These are phyloP conservation scores for Cyrtorhinus lividipennis DNA, from an alignment of 1,140 invertebrate species.

Conservation along the genomic window DNA sequence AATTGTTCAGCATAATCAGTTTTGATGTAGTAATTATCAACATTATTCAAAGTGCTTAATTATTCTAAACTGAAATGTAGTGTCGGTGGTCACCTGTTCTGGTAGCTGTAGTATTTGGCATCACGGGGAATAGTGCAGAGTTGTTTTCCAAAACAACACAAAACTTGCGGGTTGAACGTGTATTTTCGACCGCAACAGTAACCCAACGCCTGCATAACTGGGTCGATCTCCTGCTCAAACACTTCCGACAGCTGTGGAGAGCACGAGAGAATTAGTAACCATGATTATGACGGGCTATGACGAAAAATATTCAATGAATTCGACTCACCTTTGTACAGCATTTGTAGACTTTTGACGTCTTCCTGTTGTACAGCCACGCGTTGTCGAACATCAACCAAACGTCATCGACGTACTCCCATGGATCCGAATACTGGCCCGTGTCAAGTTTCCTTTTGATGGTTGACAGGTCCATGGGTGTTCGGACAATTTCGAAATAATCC, in stretches of 20 bases:
- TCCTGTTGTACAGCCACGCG: slow-evolving; percentile 98
- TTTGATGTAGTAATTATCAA: too few relatives aligned
- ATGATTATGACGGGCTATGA: too few relatives aligned
- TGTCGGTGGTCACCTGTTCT: slow-evolving; percentile 64
- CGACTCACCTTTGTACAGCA: slow-evolving; percentile 87
- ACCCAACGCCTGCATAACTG: slow-evolving; percentile 93
- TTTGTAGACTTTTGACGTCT: slow-evolving; percentile 94
- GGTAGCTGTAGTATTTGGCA: slow-evolving; percentile 95
- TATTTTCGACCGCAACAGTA: slow-evolving; percentile 98
- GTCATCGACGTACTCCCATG: slow-evolving; percentile 99
- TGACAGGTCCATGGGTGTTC: slow-evolving; percentile 94
- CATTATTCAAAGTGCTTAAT: too few relatives aligned
- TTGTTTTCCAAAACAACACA: slow-evolving; percentile 98
- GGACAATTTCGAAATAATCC: slow-evolving; percentile 98
- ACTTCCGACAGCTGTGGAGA: slow-evolving; percentile 80
- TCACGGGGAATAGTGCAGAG: slow-evolving; percentile 96
- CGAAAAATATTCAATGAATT: not conserved
- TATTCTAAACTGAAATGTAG: too few relatives aligned
- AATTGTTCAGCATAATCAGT: too few relatives aligned
- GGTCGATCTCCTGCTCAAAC: slow-evolving; percentile 95
- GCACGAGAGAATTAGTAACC: too few relatives aligned
- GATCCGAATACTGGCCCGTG: slow-evolving; percentile 86
- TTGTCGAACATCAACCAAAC: slow-evolving; percentile 99
- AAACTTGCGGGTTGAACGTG: slow-evolving; percentile 96
- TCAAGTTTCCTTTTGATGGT: slow-evolving; percentile 92